Conservation (phyloP, 1,140 invertebrate species). For the Drosophila serrata region DNA sequence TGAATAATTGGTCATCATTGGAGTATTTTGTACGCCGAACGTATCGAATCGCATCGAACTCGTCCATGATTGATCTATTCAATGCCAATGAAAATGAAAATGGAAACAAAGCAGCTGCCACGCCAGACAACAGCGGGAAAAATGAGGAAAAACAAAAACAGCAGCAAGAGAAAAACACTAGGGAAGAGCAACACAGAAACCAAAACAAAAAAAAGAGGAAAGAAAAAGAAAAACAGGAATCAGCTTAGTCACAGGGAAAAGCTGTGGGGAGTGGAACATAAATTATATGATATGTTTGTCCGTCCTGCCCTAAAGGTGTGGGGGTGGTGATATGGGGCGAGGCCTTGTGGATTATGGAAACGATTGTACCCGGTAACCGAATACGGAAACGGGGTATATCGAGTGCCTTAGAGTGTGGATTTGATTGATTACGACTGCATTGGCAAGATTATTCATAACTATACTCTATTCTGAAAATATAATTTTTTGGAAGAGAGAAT, state of each 20-base stretch:
- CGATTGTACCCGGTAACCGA: conserved; percentile 41
- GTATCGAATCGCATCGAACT: conserved; percentile 28
- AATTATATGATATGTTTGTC: conserved; percentile 70
- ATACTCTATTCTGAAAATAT: neutral
- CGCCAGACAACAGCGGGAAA: conserved; percentile 9
- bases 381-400: conserved; percentile 19
- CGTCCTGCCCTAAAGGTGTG: conserved; percentile 27
- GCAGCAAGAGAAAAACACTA: conserved; percentile 18
- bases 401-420: neutral
- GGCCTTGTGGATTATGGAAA: conserved; percentile 68
- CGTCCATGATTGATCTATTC: conserved; percentile 78
- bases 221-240: conserved; percentile 34
- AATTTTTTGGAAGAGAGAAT: neutral
- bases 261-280: conserved; percentile 43
- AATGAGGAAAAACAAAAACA: conserved; percentile 14
- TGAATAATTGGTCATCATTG: conserved; percentile 82
- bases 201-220: neutral
- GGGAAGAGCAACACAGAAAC: conserved; percentile 22
- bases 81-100: conserved; percentile 75
- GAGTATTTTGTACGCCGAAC: conserved; percentile 72
- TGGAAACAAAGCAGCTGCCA: conserved; percentile 76
- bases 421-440: neutral
- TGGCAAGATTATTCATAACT: neutral
- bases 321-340: conserved; percentile 39
- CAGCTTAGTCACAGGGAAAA: conserved; percentile 59